Evolutionary conservation across 2,113 vertebrate genomes (phyloP), one percentile per base, ranked within the genome.

Genomic region (Acrocephalus arundinaceus): DNA sequence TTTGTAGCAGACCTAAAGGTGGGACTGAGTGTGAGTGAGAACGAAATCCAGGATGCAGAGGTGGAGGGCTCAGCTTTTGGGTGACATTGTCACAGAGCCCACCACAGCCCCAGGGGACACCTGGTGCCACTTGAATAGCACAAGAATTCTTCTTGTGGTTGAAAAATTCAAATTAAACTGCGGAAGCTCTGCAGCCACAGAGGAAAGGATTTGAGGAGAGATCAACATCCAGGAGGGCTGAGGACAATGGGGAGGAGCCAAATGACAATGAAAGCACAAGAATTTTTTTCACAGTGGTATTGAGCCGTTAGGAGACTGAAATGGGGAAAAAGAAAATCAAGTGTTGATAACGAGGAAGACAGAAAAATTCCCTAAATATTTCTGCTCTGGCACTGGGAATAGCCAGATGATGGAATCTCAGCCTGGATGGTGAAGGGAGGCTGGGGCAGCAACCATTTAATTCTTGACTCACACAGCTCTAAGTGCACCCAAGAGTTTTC

Each of bases 401-500:
- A 71, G 45, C 11, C 57, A 61, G 48, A 81, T 71, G 91, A 92
- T 84, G 57, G 72, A 87, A 90, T 95, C 73, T 31, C 35, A 48
- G 76, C 52, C 35, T 59, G 31, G 61, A 89, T 89, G 84, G 73
- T 65, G 17, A 22, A 74, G 76, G 3, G 59, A 37, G 11, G 15
- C 13, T 66, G 72, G 71, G 52, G 73, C 76, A 94, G 63, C 57
- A 72, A 48, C 46, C 39, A 75, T 82, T 82, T 87, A 85, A 97
- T 89, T 91, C 89, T 30, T 72, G 54, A 78, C 52, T 59, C 2
- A 25, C 24, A 31, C 65, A 62, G 62, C 6, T 76, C 70, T 61
- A 78, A 91, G 66, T 89, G 93, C 66, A 87, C 91, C 87, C 95
- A 54, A 52, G 93, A 62, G 95, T 43, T 78, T 94, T 65, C 43